Base-by-base conservation (phyloP, 2,888 invertebrate species). In the Invenusta paracnida region DNA sequence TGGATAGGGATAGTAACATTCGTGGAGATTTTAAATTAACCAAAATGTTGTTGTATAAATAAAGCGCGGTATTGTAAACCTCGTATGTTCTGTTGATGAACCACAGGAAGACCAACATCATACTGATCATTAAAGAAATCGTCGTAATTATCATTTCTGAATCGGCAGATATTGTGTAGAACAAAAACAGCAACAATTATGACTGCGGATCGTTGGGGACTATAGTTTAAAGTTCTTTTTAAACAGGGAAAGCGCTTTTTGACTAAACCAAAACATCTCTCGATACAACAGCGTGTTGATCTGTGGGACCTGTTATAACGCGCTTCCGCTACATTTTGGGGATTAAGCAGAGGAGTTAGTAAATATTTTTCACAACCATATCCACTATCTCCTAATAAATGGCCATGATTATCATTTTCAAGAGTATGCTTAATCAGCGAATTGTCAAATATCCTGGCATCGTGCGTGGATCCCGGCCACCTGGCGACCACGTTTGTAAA, bases 341-440 rank as follows among this genome's bases (percentile, higher is more conserved):
- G 82, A 30, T 30, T 82, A 13, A 29, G 2, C 2, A 82, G 2
- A 30, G 82, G 82, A 25, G 28, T 82, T 30, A 82, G 23, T 82
- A 82, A 82, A 82, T 29, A 82, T 30, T 29, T 29, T 82, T 29
- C 29, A 82, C 30, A 5, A 25, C 25, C n/a, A 30, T 82, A 82
- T 2, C 82, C 82, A 30, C 28, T 82, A 82, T 82, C 82, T 29
- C 82, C 82, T 30, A 82, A 82, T 29, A 82, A 30, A 13, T 29
- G 29, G 13, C 82, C 82, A 29, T 29, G 23, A 30, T 82, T 30
- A 30, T 82, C 28, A 2, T 2, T 82, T 23, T 82, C 82, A 82
- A 82, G 82, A 23, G 29, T 29, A 30, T 29, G 31, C 23, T 30
- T 29, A 30, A 27, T 13, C 17, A 30, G 28, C 28, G 82, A 82